Conservation (phyloP, 2,888 invertebrate genomes). For the Entomobrya proxima region DNA sequence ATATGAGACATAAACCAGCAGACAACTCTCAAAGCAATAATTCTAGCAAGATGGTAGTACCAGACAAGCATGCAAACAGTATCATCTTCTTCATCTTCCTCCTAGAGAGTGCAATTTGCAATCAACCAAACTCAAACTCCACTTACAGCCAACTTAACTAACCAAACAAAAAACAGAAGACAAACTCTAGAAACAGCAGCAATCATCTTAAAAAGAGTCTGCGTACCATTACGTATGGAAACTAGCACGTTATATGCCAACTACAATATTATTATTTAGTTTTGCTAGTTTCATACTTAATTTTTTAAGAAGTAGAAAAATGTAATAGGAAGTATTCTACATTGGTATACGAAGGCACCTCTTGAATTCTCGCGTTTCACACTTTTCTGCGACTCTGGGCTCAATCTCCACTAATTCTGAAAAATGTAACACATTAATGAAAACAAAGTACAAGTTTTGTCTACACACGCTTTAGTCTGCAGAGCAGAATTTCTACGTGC, state of each 20-base stretch:
- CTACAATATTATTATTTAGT: background rate
- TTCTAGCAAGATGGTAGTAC: slow-evolving; percentile 22
- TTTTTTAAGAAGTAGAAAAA: slow-evolving; percentile 17
- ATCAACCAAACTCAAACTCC: slow-evolving; percentile 43
- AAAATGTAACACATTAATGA: background rate
- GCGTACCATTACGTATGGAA: background rate
- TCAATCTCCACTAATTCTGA: background rate
- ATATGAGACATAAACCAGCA: background rate
- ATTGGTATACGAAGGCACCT: background rate
- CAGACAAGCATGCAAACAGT: slow-evolving; percentile 18
- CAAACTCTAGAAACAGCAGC: slow-evolving; percentile 39
- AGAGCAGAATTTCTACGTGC: background rate
- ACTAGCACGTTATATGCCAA: background rate
- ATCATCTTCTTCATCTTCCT: slow-evolving; percentile 17
- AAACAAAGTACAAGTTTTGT: background rate
- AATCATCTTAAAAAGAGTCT: slow-evolving; percentile 40
- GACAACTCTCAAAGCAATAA: background rate
- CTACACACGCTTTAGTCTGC: background rate
- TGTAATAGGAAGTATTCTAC: slow-evolving; percentile 43
- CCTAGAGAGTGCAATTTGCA: slow-evolving; percentile 57
- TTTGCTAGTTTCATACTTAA: slow-evolving; percentile 1
- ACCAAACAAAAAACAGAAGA: slow-evolving; percentile 47
- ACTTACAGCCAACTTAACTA: background rate
- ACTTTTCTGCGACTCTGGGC: background rate
- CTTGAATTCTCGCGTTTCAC: background rate